A percentile compares a stretch with the other conserved stretches of the same genome.
Conservation (phyloP, 2,797 vertebrate species). For the Hirundo rustica region DNA sequence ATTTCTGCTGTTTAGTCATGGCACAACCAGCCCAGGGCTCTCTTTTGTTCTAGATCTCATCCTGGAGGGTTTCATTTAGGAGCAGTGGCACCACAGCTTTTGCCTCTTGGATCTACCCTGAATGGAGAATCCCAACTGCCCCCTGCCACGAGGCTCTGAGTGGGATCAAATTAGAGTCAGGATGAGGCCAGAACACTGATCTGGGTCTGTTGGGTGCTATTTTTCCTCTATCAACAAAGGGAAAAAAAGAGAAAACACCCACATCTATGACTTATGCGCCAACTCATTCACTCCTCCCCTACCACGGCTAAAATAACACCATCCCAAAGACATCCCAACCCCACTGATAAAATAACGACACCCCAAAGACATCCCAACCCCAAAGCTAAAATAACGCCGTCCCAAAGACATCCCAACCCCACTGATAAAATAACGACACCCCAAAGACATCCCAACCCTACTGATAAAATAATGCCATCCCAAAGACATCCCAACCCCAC, state of each 20-base stretch:
- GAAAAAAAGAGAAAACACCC: background rate
- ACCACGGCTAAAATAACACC: background rate
- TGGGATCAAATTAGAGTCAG: background rate
- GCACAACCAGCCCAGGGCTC: background rate
- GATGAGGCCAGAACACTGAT: background rate
- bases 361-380: background rate
- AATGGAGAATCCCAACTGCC: background rate
- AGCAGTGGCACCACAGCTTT: background rate
- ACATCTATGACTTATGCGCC: background rate
- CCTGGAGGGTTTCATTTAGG: background rate
- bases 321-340: background rate
- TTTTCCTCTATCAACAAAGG: background rate
- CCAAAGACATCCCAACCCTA: background rate
- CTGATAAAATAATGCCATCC: background rate
- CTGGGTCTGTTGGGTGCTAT: background rate
- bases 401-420: background rate
- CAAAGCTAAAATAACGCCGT: background rate
- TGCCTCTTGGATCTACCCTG: background rate
- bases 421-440: background rate
- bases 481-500: background rate
- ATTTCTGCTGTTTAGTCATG: background rate
- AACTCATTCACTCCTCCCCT: background rate
- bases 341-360: background rate
- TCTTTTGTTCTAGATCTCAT: background rate
- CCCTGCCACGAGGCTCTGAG: accelerated